phyloP scores from a whole-genome alignment of 1,140 invertebrate genomes.

The Pemphigus obesinymphae region DNA sequence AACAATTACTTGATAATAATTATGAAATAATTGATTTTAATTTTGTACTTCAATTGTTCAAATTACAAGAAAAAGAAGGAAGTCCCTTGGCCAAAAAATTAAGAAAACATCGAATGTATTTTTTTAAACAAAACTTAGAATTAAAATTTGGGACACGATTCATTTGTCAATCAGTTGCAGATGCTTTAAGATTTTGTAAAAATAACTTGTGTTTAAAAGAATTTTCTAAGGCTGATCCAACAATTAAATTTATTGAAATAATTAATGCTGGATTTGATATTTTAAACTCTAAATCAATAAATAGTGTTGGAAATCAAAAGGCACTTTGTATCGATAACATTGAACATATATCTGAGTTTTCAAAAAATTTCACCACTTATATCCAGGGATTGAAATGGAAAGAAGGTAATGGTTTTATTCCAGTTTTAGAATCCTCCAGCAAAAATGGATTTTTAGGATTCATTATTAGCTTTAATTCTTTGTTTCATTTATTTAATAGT shows the following conservation, averaged over 20 bases:
- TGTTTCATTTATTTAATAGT: not conserved
- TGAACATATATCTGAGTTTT: not conserved
- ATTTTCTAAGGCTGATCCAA: not conserved
- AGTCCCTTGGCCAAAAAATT: conserved; percentile 48
- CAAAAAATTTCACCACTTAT: not conserved
- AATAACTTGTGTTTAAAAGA: not conserved
- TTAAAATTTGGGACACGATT: conserved; percentile 48
- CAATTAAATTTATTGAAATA: not conserved
- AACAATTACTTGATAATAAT: no score
- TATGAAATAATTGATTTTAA: no score
- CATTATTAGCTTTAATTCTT: not conserved
- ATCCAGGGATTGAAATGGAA: not conserved
- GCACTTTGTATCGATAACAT: not conserved
- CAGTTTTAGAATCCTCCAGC: not conserved
- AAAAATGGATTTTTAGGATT: not conserved
- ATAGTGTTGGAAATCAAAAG: not conserved
- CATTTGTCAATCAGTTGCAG: conserved; percentile 48
- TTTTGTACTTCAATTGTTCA: no score
- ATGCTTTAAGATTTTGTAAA: conserved; percentile 42
- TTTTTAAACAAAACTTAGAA: conserved; percentile 48
- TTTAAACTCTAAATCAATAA: not conserved
- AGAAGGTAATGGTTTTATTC: not conserved
- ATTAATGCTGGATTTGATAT: not conserved
- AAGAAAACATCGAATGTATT: conserved; percentile 47
- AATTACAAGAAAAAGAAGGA: conserved; percentile 46